phyloP scores from a whole-genome alignment of 2,113 vertebrate species.

The Stigmatopora argus region DNA sequence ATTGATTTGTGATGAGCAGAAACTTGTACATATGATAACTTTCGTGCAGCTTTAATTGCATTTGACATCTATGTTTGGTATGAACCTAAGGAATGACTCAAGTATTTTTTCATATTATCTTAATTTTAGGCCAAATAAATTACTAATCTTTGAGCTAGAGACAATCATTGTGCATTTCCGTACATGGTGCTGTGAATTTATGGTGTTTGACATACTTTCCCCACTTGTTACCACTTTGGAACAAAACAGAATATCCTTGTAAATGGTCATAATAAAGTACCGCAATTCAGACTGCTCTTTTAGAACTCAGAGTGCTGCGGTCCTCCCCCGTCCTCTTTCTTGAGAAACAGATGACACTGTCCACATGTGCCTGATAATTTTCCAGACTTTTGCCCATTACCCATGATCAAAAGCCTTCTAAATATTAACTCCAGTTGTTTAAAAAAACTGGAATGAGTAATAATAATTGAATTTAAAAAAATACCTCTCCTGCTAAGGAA shows the following conservation, averaged over 20 bases:
- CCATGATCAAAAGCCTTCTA: neutral
- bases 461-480: too few species aligned
- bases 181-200: neutral
- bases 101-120: too few species aligned
- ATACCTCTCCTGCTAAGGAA: neutral
- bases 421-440: neutral
- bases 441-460: too few species aligned
- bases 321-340: neutral
- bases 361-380: conserved; percentile 2
- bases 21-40: neutral
- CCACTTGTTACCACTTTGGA: neutral
- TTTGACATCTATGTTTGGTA: neutral
- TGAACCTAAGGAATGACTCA: neutral
- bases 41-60: neutral
- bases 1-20: neutral
- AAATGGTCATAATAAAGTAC: neutral
- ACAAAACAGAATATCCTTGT: neutral
- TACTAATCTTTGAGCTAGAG: too few species aligned
- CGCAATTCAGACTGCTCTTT: neutral
- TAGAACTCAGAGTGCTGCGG: neutral
- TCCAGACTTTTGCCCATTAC: neutral
- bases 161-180: neutral
- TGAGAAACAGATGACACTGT: neutral
- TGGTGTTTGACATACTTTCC: too few species aligned
- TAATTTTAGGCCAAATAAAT: too few species aligned